Conservation (phyloP, 2,888 invertebrate genomes). For the Galeopsomyia nigrocyanea region DNA sequence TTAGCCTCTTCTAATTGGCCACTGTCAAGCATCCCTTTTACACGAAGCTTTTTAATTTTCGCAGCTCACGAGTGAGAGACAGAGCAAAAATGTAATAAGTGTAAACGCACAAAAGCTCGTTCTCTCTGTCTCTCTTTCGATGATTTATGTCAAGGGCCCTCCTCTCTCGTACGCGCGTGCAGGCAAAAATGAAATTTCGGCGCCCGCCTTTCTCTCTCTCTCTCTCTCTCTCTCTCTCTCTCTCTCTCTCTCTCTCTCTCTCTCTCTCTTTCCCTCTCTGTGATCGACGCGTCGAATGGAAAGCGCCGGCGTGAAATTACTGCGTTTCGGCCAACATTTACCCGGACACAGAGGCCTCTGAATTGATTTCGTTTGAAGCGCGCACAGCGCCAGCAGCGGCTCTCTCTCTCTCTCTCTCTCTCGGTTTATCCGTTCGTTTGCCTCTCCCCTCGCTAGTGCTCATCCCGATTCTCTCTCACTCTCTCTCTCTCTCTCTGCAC, state of each 20-base stretch:
- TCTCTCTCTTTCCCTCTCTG: slow-evolving; percentile 51
- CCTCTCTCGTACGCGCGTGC: background rate
- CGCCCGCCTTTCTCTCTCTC: slow-evolving; percentile 16
- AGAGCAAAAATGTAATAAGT: slow-evolving; percentile 9
- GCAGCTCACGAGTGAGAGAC: slow-evolving; percentile 4
- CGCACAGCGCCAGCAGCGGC: slow-evolving; percentile 1
- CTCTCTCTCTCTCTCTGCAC: slow-evolving; percentile 52
- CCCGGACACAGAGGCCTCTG: slow-evolving; percentile 64
- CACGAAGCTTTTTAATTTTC: background rate
- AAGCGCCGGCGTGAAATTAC: slow-evolving; percentile 66
- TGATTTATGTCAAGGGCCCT: slow-evolving; percentile 10
- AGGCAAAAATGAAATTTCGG: slow-evolving; percentile 23
- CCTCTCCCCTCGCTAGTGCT: slow-evolving; percentile 30
- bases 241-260: slow-evolving; percentile 39
- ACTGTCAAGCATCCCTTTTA: background rate
- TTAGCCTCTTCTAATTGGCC: slow-evolving; percentile 51
- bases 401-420: slow-evolving; percentile 21
- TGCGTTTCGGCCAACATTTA: slow-evolving; percentile 67
- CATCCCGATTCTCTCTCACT: slow-evolving; percentile 47
- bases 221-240: slow-evolving; percentile 36
- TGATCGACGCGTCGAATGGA: slow-evolving; percentile 60
- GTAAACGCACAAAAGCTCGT: background rate
- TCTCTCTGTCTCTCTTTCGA: background rate
- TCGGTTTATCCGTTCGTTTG: slow-evolving; percentile 30
- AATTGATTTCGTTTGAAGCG: slow-evolving; percentile 69